Evolutionary conservation across 64 coral and sea anemone genomes (phyloP).

Genomic region (Cladopsammia gracilis): DNA sequence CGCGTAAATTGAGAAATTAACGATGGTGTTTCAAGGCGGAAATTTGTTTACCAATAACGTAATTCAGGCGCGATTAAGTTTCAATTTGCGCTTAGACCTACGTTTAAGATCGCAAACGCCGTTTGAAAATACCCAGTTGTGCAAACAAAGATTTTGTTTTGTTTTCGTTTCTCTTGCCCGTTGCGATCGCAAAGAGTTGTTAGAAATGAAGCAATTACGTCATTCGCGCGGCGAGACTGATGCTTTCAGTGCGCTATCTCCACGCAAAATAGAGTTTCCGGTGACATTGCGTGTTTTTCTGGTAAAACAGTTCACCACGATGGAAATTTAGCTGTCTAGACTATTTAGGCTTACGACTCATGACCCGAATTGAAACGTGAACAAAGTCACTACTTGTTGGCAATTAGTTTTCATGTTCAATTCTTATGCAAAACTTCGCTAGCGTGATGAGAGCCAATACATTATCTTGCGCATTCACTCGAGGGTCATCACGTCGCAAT

Average conservation of each 20-base stretch:
- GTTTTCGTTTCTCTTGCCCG: not conserved
- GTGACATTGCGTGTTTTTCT: not conserved
- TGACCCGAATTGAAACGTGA: not conserved
- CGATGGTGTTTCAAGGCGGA: not conserved
- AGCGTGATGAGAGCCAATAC: not conserved
- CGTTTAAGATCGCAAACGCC: not conserved
- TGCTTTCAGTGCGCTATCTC: not conserved
- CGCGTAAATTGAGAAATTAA: not conserved
- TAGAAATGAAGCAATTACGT: not conserved
- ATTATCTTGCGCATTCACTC: not conserved
- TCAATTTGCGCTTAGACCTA: not conserved
- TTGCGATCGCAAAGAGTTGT: not conserved
- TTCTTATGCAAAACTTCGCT: constrained; percentile 16
- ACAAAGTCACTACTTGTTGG: not conserved
- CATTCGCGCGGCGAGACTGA: not conserved
- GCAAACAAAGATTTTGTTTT: not conserved
- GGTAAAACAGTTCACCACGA: not conserved
- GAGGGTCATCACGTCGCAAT: not conserved
- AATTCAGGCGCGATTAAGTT: not conserved
- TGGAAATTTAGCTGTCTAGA: constrained; percentile 10
- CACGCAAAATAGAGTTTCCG: not conserved
- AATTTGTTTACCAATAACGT: not conserved
- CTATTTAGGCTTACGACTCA: not conserved
- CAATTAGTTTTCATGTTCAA: not conserved
- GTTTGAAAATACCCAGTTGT: not conserved